Conservation (phyloP, 2,797 vertebrate species). For the Ptychobarbus kaznakovi region DNA sequence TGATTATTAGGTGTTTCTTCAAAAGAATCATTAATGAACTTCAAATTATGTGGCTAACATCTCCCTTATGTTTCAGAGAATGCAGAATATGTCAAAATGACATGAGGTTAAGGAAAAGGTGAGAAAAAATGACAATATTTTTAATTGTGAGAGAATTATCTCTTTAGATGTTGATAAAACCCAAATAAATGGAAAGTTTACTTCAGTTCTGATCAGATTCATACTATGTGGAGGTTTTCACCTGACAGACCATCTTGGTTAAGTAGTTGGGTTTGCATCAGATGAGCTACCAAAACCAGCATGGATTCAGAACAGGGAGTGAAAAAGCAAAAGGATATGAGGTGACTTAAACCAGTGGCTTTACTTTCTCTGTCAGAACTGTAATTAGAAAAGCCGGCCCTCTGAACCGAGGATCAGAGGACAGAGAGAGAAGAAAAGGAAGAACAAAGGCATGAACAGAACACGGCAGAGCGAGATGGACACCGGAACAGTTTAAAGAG, state of each 20-base stretch:
- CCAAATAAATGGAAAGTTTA: not conserved
- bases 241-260: not conserved
- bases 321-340: conserved; percentile 9
- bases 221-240: not conserved
- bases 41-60: not conserved
- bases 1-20: not conserved
- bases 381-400: conserved; percentile 35
- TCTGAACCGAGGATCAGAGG: conserved; percentile 23
- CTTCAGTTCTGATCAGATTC: not conserved
- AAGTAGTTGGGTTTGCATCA: not conserved
- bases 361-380: conserved; percentile 25
- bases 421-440: not conserved
- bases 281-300: not conserved
- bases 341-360: conserved; percentile 11
- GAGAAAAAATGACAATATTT: not conserved
- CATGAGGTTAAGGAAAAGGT: not conserved
- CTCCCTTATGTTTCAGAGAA: not conserved
- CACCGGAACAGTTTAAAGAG: conserved; percentile 13
- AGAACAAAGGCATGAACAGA: conserved; percentile 17
- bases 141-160: not conserved
- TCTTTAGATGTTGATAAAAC: not conserved
- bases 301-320: conserved; percentile 11
- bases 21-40: conserved; percentile 7
- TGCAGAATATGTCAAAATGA: not conserved
- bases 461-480: conserved; percentile 9